Conservation (phyloP, 2,113 vertebrate genomes). For the Cygnus atratus region DNA sequence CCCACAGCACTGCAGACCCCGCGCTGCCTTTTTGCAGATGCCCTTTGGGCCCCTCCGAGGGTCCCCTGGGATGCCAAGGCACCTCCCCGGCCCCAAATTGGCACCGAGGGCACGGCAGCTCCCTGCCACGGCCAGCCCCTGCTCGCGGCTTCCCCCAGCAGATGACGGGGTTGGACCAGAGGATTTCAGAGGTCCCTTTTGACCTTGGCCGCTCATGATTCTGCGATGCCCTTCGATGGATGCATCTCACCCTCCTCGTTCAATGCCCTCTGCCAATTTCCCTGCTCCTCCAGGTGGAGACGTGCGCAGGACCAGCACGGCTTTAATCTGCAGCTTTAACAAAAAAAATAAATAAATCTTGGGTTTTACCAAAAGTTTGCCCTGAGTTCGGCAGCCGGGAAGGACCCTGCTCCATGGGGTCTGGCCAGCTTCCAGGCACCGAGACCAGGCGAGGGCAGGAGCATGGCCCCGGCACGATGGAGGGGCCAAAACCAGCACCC, state of each 20-base stretch:
- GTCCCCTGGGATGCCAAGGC: background rate
- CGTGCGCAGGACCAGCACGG: too few relatives aligned
- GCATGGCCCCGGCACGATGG: background rate
- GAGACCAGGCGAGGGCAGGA: background rate
- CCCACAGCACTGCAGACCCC: fast-evolving
- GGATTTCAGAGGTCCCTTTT: too few relatives aligned
- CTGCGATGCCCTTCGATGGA: background rate
- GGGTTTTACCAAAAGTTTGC: fast-evolving
- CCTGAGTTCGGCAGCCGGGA: fast-evolving
- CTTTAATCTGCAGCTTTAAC: background rate
- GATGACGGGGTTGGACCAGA: too few relatives aligned
- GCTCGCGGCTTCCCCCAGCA: fast-evolving
- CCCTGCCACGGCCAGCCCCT: background rate
- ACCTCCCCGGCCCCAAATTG: background rate
- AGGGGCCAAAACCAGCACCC: slow-evolving; percentile 1
- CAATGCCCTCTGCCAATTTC: background rate
- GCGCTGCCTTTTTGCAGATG: background rate
- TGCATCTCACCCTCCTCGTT: background rate
- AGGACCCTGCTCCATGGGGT: background rate
- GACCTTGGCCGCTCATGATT: too few relatives aligned
- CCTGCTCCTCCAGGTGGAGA: background rate
- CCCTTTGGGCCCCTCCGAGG: fast-evolving
- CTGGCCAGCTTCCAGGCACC: background rate
- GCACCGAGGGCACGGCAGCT: background rate
- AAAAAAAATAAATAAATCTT: background rate